Evolutionary conservation across 2,888 invertebrate genomes (phyloP).

Genomic region (Lepidochitona cinerea): DNA sequence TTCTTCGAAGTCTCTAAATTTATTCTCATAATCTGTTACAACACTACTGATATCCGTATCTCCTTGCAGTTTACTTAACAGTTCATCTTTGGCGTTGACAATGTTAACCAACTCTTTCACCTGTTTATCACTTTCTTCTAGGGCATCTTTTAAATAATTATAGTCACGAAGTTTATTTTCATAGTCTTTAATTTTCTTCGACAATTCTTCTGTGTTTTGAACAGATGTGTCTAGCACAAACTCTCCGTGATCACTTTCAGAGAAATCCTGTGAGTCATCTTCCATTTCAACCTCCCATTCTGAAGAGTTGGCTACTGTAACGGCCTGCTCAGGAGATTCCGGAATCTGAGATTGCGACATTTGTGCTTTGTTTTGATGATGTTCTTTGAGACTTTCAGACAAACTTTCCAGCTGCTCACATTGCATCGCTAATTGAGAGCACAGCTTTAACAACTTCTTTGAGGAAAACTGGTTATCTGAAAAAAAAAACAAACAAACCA

Average conservation of each 20-base stretch:
- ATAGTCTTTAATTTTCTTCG: slow-evolving; percentile 35
- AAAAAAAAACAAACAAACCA: too few species aligned
- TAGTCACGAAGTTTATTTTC: slow-evolving; percentile 39
- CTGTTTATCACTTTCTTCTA: slow-evolving; percentile 36
- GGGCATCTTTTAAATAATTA: slow-evolving; percentile 31
- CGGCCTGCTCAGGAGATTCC: neutral
- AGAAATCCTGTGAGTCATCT: neutral
- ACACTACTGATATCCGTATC: slow-evolving; percentile 34
- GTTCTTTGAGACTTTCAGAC: neutral
- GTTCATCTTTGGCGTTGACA: neutral
- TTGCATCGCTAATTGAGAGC: neutral
- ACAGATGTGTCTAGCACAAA: neutral
- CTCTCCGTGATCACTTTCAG: neutral
- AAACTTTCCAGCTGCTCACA: neutral
- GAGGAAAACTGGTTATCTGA: too few species aligned
- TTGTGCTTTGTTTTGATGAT: neutral
- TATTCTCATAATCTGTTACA: slow-evolving; percentile 33
- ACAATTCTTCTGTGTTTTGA: neutral
- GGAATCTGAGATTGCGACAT: neutral
- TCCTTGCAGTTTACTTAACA: slow-evolving; percentile 11
- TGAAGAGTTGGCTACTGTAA: neutral
- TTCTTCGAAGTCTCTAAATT: slow-evolving; percentile 35
- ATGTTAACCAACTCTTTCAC: slow-evolving; percentile 32
- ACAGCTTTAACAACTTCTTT: neutral
- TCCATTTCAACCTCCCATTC: neutral